These are phyloP conservation scores for Melanophora roralis DNA, from an alignment of 2,888 invertebrate species.

Conservation along the genomic window DNA sequence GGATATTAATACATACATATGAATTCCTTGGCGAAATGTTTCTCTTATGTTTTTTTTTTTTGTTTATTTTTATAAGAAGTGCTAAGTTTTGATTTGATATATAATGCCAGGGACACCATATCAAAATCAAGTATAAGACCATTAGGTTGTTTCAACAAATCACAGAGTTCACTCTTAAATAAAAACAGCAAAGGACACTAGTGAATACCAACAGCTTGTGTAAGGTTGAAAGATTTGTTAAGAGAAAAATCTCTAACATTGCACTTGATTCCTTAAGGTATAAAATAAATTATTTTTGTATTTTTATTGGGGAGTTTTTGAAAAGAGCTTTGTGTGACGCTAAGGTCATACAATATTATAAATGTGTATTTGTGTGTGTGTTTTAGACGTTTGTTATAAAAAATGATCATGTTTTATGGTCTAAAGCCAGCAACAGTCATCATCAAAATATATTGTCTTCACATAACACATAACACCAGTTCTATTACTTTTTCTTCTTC, in stretches of 20 bases:
- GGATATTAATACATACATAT: constrained; percentile 27
- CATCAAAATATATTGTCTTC: constrained; percentile 30
- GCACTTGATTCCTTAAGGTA: constrained; percentile 32
- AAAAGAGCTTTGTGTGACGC: constrained; percentile 9
- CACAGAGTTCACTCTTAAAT: constrained; percentile 31
- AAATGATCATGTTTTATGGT: constrained; percentile 45
- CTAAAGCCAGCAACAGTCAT: constrained; percentile 25
- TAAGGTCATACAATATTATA: neutral
- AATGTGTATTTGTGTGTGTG: neutral
- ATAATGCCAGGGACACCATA: neutral
- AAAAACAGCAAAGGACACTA: neutral
- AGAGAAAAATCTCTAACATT: constrained; percentile 35
- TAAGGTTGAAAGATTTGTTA: constrained; percentile 12
- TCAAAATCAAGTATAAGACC: constrained; percentile 36
- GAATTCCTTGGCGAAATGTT: neutral
- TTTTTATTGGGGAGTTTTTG: constrained; percentile 3
- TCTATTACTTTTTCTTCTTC: neutral
- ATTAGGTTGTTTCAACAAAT: constrained; percentile 53
- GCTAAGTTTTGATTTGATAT: constrained; percentile 26
- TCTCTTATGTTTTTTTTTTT: neutral
- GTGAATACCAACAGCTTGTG: neutral
- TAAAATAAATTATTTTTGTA: constrained; percentile 6
- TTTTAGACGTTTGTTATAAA: constrained; percentile 23
- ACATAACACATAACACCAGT: constrained; percentile 1
- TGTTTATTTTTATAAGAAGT: neutral